Percentiles rank a stretch among this genome's conserved stretches.
These are phyloP conservation scores for Tenrec ecaudatus DNA, from an alignment of 2,113 vertebrate genomes.

Conservation along the genomic window DNA sequence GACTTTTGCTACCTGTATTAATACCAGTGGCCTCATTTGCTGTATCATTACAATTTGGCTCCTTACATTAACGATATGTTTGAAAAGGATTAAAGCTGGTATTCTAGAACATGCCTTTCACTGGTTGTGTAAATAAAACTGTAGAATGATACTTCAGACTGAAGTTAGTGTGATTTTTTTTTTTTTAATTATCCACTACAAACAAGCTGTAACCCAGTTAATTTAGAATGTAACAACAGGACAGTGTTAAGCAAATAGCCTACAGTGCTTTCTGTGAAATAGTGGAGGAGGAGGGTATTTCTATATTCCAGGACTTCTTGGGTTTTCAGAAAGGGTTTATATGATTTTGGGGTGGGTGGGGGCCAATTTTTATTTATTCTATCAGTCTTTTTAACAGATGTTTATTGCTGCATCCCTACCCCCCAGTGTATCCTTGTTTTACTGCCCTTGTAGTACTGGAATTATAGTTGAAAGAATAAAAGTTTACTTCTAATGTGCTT, in stretches of 20 bases:
- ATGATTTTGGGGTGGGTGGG: conserved; percentile 91
- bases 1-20: conserved; percentile 94
- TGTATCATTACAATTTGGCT: conserved; percentile 95
- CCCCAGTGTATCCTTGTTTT: conserved; percentile 92
- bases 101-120: conserved; percentile 92
- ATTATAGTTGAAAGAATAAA: conserved; percentile 96
- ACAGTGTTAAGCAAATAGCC: conserved; percentile 90
- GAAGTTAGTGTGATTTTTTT: conserved; percentile 91
- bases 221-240: conserved; percentile 90
- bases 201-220: conserved; percentile 87
- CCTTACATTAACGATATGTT: conserved; percentile 91
- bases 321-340: conserved; percentile 91
- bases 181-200: conserved; percentile 88
- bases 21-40: conserved; percentile 95
- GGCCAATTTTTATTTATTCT: conserved; percentile 90
- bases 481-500: conserved; percentile 92
- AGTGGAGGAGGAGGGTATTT: conserved; percentile 89
- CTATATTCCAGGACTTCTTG: conserved; percentile 90
- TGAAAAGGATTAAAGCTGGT: conserved; percentile 91
- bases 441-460: conserved; percentile 94
- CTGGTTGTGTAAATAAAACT: conserved; percentile 91
- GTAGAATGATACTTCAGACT: conserved; percentile 90
- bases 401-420: conserved; percentile 91
- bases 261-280: conserved; percentile 90
- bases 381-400: conserved; percentile 92